These are phyloP conservation scores for Sebastes cheni DNA, from an alignment of 2,797 vertebrate genomes.

Conservation along the genomic window DNA sequence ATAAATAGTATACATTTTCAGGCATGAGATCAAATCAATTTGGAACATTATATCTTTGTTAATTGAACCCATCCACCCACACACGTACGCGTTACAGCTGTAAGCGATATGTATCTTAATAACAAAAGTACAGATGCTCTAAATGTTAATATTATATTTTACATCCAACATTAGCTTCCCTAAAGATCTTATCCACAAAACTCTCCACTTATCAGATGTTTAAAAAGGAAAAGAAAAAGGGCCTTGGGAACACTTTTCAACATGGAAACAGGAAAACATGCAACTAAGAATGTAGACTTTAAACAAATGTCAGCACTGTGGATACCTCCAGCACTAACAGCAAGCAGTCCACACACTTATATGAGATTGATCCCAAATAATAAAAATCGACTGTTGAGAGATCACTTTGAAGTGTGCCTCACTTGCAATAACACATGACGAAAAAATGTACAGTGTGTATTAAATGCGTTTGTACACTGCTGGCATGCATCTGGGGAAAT, in stretches of 20 bases:
- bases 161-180: neutral
- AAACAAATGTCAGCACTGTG: neutral
- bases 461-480: slow-evolving; percentile 31
- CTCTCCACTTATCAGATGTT: neutral
- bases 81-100: neutral
- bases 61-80: neutral
- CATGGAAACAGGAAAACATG: neutral
- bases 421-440: neutral
- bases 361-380: neutral
- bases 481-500: slow-evolving; percentile 50
- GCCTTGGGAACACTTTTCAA: neutral
- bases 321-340: neutral
- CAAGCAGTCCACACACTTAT: neutral
- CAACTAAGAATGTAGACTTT: neutral
- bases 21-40: neutral
- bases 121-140: neutral
- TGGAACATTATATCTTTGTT: neutral
- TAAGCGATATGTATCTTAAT: neutral
- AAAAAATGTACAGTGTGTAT: neutral
- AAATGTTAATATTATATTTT: neutral
- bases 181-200: neutral
- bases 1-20: neutral
- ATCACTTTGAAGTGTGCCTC: neutral
- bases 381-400: neutral
- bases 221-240: neutral